Conservation (phyloP, 2,888 invertebrate genomes). For the Hemistola chrysoprasaria region DNA sequence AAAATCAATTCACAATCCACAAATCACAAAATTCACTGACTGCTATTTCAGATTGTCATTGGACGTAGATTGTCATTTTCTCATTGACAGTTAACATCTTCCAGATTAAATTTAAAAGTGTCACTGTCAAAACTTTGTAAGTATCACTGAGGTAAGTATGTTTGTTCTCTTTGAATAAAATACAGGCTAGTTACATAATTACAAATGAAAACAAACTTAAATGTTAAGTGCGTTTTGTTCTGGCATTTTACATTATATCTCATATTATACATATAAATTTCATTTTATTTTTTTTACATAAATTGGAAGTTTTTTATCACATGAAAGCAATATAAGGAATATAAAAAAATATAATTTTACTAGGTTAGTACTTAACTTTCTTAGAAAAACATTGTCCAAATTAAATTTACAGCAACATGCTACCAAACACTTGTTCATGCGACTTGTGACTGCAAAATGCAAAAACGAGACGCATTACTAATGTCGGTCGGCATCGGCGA, state of each 20-base stretch:
- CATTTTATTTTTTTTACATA: background rate
- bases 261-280: background rate
- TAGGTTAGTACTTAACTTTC: too few species aligned
- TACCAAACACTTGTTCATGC: too few species aligned
- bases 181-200: background rate
- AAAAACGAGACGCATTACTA: constrained; percentile 43
- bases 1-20: constrained; percentile 70
- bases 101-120: too few species aligned
- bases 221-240: constrained; percentile 21
- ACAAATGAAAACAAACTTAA: constrained; percentile 23
- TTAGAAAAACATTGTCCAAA: too few species aligned
- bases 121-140: constrained; percentile 56
- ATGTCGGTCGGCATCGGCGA: constrained; percentile 66
- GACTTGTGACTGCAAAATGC: background rate
- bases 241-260: background rate
- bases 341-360: too few species aligned
- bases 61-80: too few species aligned
- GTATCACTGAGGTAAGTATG: too few species aligned
- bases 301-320: too few species aligned
- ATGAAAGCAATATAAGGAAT: too few species aligned
- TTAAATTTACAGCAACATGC: too few species aligned
- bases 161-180: too few species aligned
- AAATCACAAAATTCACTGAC: constrained; percentile 28
- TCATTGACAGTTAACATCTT: too few species aligned
- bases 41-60: constrained; percentile 21